Evolutionary conservation across 1,140 invertebrate genomes (phyloP), one percentile per base, ranked within the genome.

Genomic region (Alviniconcha marisindica): DNA sequence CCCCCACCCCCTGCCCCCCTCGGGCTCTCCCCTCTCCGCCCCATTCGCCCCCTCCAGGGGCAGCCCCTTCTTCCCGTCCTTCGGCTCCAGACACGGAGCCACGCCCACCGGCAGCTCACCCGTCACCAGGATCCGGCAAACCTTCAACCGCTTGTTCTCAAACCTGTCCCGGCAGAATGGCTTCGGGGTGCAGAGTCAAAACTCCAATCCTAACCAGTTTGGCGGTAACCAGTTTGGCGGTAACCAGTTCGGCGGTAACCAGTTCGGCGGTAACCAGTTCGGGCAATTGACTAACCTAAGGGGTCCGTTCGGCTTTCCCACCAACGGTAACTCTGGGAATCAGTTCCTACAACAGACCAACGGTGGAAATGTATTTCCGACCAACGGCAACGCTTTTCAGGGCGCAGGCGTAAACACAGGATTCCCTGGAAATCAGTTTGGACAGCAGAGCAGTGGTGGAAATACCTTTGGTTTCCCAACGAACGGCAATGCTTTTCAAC

Each of bases 1-100:
- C 60, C 78, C 78, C 28, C 24, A 69, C 40, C 56, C 38, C 18
- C 56, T 38, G 3, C 56, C 78, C 21, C 78, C 56, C 78, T 66
- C 78, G 24, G 18, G 1, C 3, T 24, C 33, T 36, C 28, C 54
- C 56, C 56, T 66, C 31, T 42, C 60, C 24, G 36, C 28, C n/a
- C 12, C 51, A 38, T 54, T 56, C 44, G 60, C 56, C 31, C 38
- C 56, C 7, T 28, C 56, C 21, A 14, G 15, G 0, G 40, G 38
- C n/a, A 80, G 40, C 40, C 78, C 78, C 5, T 80, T 80, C 38
- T 66, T 69, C 38, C 78, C 66, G 78, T 63, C 78, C 36, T 80
- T 80, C 15, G 56, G 78, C 7, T n/a, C 40, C 1, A 4, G 38
- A 7, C 14, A 40, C 21, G 40, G 38, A 24, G 5, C 40, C 2